Evolutionary conservation across 1,140 invertebrate genomes (phyloP).

Genomic region (Arion vulgaris): DNA sequence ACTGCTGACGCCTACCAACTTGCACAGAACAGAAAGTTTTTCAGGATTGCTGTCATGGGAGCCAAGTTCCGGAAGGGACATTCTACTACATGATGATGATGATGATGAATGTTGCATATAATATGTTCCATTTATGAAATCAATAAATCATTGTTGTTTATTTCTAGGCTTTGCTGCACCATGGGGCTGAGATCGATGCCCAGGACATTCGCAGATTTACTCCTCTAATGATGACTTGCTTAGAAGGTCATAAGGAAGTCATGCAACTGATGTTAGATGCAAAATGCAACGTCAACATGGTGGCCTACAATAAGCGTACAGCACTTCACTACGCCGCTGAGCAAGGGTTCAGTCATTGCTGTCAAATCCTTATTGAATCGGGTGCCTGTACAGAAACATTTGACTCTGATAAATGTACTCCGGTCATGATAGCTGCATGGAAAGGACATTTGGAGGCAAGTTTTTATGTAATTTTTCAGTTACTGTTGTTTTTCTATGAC

Average conservation of each 20-base stretch:
- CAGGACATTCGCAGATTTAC: conserved; percentile 69
- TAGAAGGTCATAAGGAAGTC: conserved; percentile 62
- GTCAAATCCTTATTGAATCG: conserved; percentile 74
- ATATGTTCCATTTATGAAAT: too few species aligned
- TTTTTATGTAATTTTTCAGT: too few species aligned
- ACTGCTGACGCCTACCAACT: too few species aligned
- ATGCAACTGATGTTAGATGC: conserved; percentile 61
- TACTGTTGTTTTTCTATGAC: too few species aligned
- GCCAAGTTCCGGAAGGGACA: too few species aligned
- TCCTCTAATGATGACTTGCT: conserved; percentile 69
- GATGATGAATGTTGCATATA: too few species aligned
- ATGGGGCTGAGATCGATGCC: conserved; percentile 66
- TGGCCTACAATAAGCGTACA: conserved; percentile 68
- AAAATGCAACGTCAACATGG: conserved; percentile 67
- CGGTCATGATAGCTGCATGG: conserved; percentile 60
- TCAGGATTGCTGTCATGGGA: too few species aligned
- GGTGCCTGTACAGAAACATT: conserved; percentile 64
- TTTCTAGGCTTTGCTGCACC: conserved; percentile 49
- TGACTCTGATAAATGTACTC: conserved; percentile 63
- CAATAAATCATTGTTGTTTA: too few species aligned
- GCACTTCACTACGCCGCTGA: conserved; percentile 71
- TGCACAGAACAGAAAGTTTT: too few species aligned
- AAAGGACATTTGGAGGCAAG: conserved; percentile 55
- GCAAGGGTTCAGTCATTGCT: conserved; percentile 74
- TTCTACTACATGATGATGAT: too few species aligned